phyloP scores from a whole-genome alignment of 2,797 vertebrate genomes.

The Babyrousa celebensis region DNA sequence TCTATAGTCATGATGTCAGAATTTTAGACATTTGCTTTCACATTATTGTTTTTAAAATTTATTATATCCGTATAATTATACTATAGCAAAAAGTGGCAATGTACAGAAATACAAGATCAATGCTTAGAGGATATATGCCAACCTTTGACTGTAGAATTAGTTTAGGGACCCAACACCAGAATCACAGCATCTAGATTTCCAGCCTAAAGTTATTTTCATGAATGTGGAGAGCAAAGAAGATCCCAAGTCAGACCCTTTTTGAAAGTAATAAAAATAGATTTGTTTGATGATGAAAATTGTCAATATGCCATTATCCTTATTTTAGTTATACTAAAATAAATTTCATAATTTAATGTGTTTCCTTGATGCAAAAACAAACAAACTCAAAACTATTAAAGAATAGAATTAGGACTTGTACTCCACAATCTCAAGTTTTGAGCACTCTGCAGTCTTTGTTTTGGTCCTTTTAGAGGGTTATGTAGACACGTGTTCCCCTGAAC shows the following conservation, averaged over 20 bases:
- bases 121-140: background rate
- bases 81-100: background rate
- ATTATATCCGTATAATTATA: background rate
- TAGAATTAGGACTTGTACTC: background rate
- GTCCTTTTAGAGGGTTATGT: background rate
- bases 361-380: background rate
- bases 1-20: background rate
- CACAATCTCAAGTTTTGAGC: background rate
- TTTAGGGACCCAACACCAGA: background rate
- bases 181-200: background rate
- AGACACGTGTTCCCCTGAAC: background rate
- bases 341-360: background rate
- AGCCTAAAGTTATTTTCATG: background rate
- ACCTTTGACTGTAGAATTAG: background rate
- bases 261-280: conserved; percentile 34
- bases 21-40: background rate
- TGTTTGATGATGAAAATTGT: background rate
- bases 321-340: background rate
- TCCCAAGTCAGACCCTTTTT: background rate
- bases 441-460: background rate
- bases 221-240: background rate
- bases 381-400: background rate
- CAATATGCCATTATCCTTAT: background rate
- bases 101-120: background rate
- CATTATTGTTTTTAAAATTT: background rate